Conservation (phyloP, 2,888 invertebrate genomes). For the Epistrophe grossulariae region DNA sequence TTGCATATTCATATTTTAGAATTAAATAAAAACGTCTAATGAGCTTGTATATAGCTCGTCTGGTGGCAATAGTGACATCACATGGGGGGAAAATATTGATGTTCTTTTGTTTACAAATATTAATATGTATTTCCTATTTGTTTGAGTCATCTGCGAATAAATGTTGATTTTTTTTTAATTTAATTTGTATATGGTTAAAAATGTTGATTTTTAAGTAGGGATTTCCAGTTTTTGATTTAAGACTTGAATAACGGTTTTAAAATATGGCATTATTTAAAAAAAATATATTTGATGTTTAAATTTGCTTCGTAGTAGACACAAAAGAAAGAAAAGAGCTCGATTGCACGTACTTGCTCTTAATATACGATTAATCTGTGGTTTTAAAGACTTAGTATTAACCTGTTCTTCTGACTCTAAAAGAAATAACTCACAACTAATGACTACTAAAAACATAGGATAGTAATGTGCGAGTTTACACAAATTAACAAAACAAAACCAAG, state of each 20-base stretch:
- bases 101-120: slow-evolving; percentile 26
- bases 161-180: background rate
- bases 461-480: too few species aligned
- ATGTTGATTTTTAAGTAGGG: background rate
- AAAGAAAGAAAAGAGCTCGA: too few species aligned
- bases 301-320: too few species aligned
- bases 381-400: too few species aligned
- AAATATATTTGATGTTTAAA: too few species aligned
- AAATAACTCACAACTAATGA: too few species aligned
- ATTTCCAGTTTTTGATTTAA: slow-evolving; percentile 14
- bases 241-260: slow-evolving; percentile 5
- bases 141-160: background rate
- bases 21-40: slow-evolving; percentile 7
- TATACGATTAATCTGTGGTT: too few species aligned
- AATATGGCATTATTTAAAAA: too few species aligned
- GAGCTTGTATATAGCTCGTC: background rate
- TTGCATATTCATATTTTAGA: slow-evolving; percentile 27
- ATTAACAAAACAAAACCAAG: too few species aligned
- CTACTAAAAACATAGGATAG: too few species aligned
- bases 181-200: background rate
- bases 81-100: background rate
- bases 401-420: too few species aligned
- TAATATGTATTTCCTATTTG: slow-evolving; percentile 21
- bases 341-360: too few species aligned
- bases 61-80: slow-evolving; percentile 36